These are phyloP conservation scores for Callithrix jacchus DNA, from an alignment of 2,113 vertebrate genomes.

Conservation along the genomic window DNA sequence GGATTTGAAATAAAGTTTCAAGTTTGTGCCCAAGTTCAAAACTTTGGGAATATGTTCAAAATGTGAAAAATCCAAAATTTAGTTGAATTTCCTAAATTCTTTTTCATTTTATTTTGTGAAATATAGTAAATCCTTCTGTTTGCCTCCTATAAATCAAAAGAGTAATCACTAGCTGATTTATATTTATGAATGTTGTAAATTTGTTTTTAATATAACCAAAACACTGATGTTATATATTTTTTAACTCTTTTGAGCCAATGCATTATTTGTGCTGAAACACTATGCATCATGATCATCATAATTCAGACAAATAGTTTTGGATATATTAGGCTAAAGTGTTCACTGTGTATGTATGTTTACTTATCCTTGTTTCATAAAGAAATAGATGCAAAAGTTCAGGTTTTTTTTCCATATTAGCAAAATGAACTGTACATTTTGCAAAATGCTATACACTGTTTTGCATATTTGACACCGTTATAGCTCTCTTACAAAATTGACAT, in stretches of 20 bases:
- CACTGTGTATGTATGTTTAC: background rate
- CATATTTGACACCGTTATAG: background rate
- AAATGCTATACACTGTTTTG: background rate
- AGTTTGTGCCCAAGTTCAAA: slow-evolving; percentile 16
- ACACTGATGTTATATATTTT: background rate
- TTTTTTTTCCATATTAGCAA: background rate
- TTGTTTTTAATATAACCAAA: background rate
- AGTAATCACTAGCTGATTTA: background rate
- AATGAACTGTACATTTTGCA: background rate
- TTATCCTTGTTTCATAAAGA: background rate
- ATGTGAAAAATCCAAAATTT: background rate
- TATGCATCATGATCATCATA: background rate
- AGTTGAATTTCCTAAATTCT: background rate
- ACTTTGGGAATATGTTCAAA: background rate
- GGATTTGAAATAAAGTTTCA: background rate
- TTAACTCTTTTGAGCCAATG: background rate
- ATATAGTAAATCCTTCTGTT: background rate
- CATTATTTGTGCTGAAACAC: background rate
- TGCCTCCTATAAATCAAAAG: background rate
- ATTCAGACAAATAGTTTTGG: background rate
- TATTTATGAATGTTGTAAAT: slow-evolving; percentile 9
- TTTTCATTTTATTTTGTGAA: background rate
- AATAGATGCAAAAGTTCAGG: background rate
- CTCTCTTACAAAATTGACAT: background rate
- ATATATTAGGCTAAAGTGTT: background rate